Percentiles rank a stretch among this genome's conserved stretches.
These are phyloP conservation scores for Spilosoma lubricipeda DNA, from an alignment of 2,888 invertebrate species.

Conservation along the genomic window DNA sequence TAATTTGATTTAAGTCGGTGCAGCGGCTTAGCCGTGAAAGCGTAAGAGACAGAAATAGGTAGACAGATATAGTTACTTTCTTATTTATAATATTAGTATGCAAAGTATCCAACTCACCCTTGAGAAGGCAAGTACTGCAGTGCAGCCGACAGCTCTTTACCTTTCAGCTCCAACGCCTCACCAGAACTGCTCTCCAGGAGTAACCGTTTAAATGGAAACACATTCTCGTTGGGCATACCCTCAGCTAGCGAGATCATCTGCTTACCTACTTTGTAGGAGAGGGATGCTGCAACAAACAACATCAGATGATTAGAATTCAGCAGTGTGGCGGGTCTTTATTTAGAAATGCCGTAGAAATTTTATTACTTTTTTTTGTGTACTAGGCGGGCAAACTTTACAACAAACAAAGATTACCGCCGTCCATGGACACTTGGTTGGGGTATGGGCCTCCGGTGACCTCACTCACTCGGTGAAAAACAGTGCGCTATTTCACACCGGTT, in stretches of 20 bases:
- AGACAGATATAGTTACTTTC: no score
- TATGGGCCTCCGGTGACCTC: no score
- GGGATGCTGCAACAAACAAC: conserved; percentile 61
- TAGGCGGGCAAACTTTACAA: no score
- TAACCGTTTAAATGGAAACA: conserved; percentile 90
- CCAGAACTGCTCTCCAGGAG: conserved; percentile 86
- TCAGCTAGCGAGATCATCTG: conserved; percentile 88
- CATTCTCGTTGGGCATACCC: conserved; percentile 91
- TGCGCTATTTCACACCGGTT: no score
- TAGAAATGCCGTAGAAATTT: no score
- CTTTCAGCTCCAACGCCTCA: conserved; percentile 82
- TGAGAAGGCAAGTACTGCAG: conserved; percentile 92
- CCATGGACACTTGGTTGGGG: no score
- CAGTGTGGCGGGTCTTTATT: background rate
- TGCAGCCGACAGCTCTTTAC: conserved; percentile 87
- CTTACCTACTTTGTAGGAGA: conserved; percentile 77
- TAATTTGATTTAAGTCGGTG: no score
- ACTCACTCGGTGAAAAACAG: no score
- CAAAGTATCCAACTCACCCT: conserved; percentile 79
- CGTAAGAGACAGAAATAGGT: no score
- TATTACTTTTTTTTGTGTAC: no score
- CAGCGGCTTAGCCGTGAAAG: background rate
- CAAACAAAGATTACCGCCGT: no score
- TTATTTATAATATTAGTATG: no score
- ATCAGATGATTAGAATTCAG: conserved; percentile 4